Evolutionary conservation across 1,140 invertebrate species (phyloP), one percentile per base, ranked within the genome.

Genomic region (Drosophila kanapiae): DNA sequence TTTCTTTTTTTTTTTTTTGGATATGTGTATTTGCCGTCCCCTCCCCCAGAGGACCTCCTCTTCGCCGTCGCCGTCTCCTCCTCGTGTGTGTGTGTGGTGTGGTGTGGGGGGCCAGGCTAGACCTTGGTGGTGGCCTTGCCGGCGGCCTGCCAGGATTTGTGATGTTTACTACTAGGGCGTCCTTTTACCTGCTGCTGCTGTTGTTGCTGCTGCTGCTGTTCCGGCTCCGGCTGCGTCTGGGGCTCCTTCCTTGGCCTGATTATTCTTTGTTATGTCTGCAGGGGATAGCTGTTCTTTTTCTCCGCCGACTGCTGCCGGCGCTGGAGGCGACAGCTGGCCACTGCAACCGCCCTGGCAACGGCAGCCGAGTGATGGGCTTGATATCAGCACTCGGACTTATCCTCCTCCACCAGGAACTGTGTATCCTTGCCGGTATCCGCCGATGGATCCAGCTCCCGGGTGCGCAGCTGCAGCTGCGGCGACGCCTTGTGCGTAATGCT

Each of bases 371-470:
- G 71, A 76, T 76, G 78, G 67, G 83, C 78, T 91, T 84, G 83
- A 91, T 92, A 93, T 92, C 91, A 93, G 87, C 92, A 93, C 75
- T 92, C 93, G 88, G 93, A 94, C 74, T 93, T 93, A 93, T 98
- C 97, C 94, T 98, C 97, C 91, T 96, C 96, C 54, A 98, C 97
- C 64, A 99, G 94, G 91, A 96, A 96, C 92, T 97, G 96, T 2
- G 97, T 98, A 93, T 98, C 98, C 93, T 97, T 97, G 90, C 97
- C 97, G n/a, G 97, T 97, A 91, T 98, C 97, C 29, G 95, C 94
- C 58, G 95, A 95, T 2, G 97, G 97, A 93, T 98, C 97, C 37
- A 98, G 94, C 92, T 98, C 96, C 80, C 95, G 94, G 70, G 96
- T 95, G 69, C 95, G 94, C 35, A 97, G 93, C 78, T 96, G 95